Percentiles rank a stretch among this genome's conserved stretches.
Conservation (phyloP, 2,113 vertebrate genomes). For the Gambusia affinis region DNA sequence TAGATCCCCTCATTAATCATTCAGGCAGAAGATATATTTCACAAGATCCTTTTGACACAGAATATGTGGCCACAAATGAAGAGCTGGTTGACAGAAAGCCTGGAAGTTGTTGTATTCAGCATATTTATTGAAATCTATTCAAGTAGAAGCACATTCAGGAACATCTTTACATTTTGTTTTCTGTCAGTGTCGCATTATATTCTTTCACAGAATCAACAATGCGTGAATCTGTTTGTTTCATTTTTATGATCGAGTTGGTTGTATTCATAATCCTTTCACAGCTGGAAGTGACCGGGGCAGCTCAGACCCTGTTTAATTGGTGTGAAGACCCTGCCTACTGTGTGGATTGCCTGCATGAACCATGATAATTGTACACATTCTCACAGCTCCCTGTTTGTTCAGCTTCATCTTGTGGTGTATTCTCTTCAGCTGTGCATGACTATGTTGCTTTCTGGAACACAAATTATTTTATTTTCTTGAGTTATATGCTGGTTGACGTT, state of each 20-base stretch:
- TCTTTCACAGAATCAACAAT: neutral
- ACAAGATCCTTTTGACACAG: neutral
- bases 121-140: too few species aligned
- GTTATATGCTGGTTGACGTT: neutral
- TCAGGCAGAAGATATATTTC: neutral
- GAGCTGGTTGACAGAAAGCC: neutral
- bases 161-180: too few species aligned
- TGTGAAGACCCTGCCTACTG: neutral
- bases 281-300: neutral
- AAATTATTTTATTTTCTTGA: neutral
- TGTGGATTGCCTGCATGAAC: neutral
- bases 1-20: neutral
- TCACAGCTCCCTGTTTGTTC: neutral
- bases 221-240: neutral
- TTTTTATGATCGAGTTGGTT: neutral
- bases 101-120: neutral
- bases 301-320: neutral
- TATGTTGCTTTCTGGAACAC: neutral
- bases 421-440: neutral
- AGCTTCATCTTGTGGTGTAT: neutral
- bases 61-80: neutral
- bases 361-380: neutral
- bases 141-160: too few species aligned
- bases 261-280: neutral
- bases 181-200: neutral